A percentile compares a stretch with the other conserved stretches of the same genome.
Conservation (phyloP, 2,888 invertebrate species). For the Cremastinae sp. region DNA sequence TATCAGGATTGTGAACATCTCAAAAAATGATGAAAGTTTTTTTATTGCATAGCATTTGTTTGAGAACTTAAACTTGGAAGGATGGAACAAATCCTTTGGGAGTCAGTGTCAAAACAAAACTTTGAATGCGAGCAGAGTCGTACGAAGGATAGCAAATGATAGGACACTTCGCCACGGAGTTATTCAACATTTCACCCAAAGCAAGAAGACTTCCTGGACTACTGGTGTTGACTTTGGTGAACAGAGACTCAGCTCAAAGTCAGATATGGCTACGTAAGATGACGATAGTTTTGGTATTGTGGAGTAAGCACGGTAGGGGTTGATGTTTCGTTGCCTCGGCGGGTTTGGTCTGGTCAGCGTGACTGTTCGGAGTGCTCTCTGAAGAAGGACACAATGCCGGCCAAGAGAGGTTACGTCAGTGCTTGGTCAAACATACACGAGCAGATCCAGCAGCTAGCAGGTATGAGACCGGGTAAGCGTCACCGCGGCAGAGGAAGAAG, state of each 20-base stretch:
- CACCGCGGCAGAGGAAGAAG: slow-evolving; percentile 33
- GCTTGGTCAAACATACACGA: slow-evolving; percentile 54
- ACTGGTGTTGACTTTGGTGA: slow-evolving; percentile 27
- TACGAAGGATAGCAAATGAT: slow-evolving; percentile 68
- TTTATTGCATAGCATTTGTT: not conserved
- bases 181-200: slow-evolving; percentile 68
- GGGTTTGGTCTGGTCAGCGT: slow-evolving; percentile 12
- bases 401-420: slow-evolving; percentile 72
- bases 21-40: not conserved
- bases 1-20: not conserved
- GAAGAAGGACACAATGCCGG: slow-evolving; percentile 72
- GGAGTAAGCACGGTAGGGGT: slow-evolving; percentile 20
- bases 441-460: slow-evolving; percentile 44
- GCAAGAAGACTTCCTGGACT: slow-evolving; percentile 72
- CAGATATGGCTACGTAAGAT: slow-evolving; percentile 38
- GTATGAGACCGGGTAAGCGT: slow-evolving; percentile 14
- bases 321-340: slow-evolving; percentile 14
- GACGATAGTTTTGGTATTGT: slow-evolving; percentile 38
- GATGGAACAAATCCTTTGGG: slow-evolving; percentile 50
- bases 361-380: slow-evolving; percentile 60
- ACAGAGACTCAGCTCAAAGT: slow-evolving; percentile 22
- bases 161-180: slow-evolving; percentile 62
- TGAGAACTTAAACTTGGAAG: not conserved
- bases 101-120: slow-evolving; percentile 58
- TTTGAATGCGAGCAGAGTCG: slow-evolving; percentile 24